Evolutionary conservation across 2,888 invertebrate genomes (phyloP).

Genomic region (Lapara coniferarum): DNA sequence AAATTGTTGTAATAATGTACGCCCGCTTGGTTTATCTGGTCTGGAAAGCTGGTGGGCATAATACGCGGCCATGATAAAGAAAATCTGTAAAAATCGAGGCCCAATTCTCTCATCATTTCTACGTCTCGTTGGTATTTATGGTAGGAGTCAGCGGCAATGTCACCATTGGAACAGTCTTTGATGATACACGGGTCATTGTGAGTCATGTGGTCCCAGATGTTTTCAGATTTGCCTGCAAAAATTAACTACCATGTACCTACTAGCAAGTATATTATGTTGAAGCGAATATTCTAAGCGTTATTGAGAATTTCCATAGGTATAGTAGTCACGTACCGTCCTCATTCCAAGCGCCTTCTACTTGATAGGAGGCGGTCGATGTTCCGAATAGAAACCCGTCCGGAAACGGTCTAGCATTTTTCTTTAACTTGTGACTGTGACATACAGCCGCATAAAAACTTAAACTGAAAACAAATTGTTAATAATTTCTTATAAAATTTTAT

Average conservation of each 20-base stretch:
- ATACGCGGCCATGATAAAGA: conserved; percentile 86
- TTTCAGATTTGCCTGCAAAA: conserved; percentile 75
- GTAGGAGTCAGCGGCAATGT: conserved; percentile 83
- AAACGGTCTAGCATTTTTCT: conserved; percentile 45
- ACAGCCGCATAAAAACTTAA: conserved; percentile 28
- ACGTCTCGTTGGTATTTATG: conserved; percentile 82
- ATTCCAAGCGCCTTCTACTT: conserved; percentile 82
- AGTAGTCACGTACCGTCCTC: conserved; percentile 62
- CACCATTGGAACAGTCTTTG: conserved; percentile 79
- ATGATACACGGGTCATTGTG: conserved; percentile 74
- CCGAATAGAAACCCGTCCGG: conserved; percentile 56
- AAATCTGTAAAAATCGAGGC: conserved; percentile 76
- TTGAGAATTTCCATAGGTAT: background rate
- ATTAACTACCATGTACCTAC: background rate
- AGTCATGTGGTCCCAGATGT: conserved; percentile 85
- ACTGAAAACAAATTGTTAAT: conserved; percentile 28
- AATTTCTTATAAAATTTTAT: too few species aligned
- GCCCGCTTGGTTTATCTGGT: conserved; percentile 78
- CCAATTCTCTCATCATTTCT: conserved; percentile 64
- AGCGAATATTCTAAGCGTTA: background rate
- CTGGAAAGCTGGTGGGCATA: conserved; percentile 79
- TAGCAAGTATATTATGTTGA: background rate
- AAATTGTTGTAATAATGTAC: conserved; percentile 85
- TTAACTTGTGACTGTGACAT: conserved; percentile 31
- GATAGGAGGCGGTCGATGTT: conserved; percentile 71